phyloP scores from a whole-genome alignment of 2,888 invertebrate species.

The Pterobdella sp. region DNA sequence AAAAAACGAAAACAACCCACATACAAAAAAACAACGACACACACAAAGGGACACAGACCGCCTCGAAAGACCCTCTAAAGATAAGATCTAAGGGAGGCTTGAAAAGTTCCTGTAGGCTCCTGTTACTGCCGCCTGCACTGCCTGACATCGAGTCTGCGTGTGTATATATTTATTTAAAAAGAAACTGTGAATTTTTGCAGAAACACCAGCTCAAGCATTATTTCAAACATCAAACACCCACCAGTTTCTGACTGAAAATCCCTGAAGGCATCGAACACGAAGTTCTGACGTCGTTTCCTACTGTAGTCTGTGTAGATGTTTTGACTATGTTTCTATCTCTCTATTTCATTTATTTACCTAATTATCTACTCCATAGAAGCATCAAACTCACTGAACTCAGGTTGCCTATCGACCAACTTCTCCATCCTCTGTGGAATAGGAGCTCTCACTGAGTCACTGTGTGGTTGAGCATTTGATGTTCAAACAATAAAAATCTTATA shows the following conservation, averaged over 20 bases:
- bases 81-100: slow-evolving; percentile 64
- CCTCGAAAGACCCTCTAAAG: slow-evolving; percentile 58
- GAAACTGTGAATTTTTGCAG: too few relatives aligned
- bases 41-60: slow-evolving; percentile 44
- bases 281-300: slow-evolving; percentile 45
- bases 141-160: not conserved
- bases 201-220: too few relatives aligned
- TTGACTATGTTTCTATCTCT: too few relatives aligned
- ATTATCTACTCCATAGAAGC: too few relatives aligned
- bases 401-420: slow-evolving; percentile 50
- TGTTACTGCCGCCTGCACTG: slow-evolving; percentile 48
- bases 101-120: slow-evolving; percentile 62
- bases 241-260: slow-evolving; percentile 55
- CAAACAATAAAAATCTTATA: too few relatives aligned
- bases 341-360: too few relatives aligned
- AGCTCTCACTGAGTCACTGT: slow-evolving; percentile 48
- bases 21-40: not conserved
- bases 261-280: slow-evolving; percentile 54
- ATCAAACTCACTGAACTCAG: slow-evolving; percentile 41
- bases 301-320: slow-evolving; percentile 43
- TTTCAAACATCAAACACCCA: slow-evolving; percentile 43
- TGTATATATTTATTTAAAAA: too few relatives aligned
- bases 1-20: not conserved
- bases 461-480: slow-evolving; percentile 8
- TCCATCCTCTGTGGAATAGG: slow-evolving; percentile 54